Base-by-base conservation (phyloP, 37 sponge, comb jelly and placozoan genomes). In the Bolinopsis microptera region DNA sequence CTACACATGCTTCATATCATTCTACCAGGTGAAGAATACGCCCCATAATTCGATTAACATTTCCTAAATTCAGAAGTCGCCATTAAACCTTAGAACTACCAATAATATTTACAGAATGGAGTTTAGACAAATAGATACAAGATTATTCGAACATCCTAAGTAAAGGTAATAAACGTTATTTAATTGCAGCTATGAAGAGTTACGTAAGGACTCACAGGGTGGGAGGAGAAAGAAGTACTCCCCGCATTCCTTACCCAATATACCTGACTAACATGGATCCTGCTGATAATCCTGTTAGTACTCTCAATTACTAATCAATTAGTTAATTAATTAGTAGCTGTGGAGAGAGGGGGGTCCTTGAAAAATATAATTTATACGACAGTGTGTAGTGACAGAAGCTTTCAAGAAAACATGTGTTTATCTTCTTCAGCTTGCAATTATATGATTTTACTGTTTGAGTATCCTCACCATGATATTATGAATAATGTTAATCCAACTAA, bases 1-100 rank as follows among this genome's bases (percentile, higher is more conserved):
- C 61, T 86, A 5, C 90, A 86, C 48, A 86, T 86, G 90, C 90
- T 86, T 3, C 90, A 86, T 23, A 86, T 86, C 26, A 13, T 86
- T 2, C 90, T 86, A 86, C 90, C 90, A 39, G 90, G 61, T 80
- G 35, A 8, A 16, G n/a, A n/a, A n/a, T n/a, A n/a, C n/a, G n/a
- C n/a, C 68, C 18, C 21, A 21, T 21, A n/a, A n/a, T n/a, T n/a
- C n/a, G n/a, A n/a, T n/a, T n/a, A n/a, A n/a, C n/a, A n/a, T n/a
- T n/a, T n/a, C n/a, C n/a, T n/a, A n/a, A n/a, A n/a, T n/a, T n/a
- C n/a, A n/a, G n/a, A n/a, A n/a, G n/a, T n/a, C n/a, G n/a, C n/a
- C n/a, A n/a, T n/a, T n/a, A n/a, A n/a, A n/a, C n/a, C n/a, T n/a
- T n/a, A n/a, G n/a, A n/a, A n/a, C n/a, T n/a, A n/a, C n/a, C n/a